A percentile compares a stretch with the other conserved stretches of the same genome.
These are phyloP conservation scores for Ctena decussata DNA, from an alignment of 2,888 invertebrate genomes.

Conservation along the genomic window DNA sequence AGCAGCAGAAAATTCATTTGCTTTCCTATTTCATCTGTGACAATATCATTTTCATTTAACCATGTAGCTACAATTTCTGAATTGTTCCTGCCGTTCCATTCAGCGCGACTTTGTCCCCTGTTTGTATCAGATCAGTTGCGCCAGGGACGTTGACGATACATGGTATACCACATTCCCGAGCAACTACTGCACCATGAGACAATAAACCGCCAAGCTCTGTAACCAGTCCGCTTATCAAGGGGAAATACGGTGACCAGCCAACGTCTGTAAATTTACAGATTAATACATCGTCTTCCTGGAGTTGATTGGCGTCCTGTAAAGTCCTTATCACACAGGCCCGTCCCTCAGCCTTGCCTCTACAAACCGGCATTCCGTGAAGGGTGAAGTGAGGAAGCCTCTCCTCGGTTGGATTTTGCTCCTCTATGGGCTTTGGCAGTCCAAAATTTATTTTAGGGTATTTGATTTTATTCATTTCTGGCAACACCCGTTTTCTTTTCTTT, in stretches of 20 bases:
- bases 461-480: background rate
- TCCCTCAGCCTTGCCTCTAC: constrained; percentile 90
- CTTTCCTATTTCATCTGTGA: too few relatives aligned
- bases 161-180: constrained; percentile 93
- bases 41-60: too few relatives aligned
- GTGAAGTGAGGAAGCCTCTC: background rate
- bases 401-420: background rate
- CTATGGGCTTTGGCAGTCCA: background rate
- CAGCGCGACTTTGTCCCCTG: constrained; percentile 88
- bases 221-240: constrained; percentile 92
- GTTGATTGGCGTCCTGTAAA: constrained; percentile 87
- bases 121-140: constrained; percentile 90
- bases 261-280: constrained; percentile 93
- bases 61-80: background rate
- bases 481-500: constrained; percentile 88
- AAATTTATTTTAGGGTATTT: background rate
- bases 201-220: constrained; percentile 94
- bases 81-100: constrained; percentile 13
- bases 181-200: constrained; percentile 95
- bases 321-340: constrained; percentile 91
- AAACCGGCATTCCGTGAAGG: constrained; percentile 90
- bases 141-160: constrained; percentile 92
- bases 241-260: constrained; percentile 95
- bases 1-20: too few relatives aligned
- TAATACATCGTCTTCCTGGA: constrained; percentile 90